Conservation (phyloP, 2,797 vertebrate genomes). For the Scarus forsteni region DNA sequence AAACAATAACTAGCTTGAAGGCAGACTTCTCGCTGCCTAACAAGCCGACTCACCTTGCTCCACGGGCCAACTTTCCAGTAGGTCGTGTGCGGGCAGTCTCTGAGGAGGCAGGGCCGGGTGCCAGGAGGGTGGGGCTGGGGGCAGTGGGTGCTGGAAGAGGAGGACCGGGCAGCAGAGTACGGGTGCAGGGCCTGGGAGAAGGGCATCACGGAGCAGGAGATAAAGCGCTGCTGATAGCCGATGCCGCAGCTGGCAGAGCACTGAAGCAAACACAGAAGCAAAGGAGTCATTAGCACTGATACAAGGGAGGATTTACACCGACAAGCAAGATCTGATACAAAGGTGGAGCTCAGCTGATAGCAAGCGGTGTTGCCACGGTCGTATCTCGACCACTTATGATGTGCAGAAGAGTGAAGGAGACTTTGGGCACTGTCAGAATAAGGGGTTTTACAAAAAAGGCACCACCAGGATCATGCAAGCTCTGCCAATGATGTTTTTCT, state of each 20-base stretch:
- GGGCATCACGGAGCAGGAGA: slow-evolving; percentile 83
- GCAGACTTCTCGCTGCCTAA: slow-evolving; percentile 25
- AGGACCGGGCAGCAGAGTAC: slow-evolving; percentile 65
- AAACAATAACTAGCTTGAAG: slow-evolving; percentile 8
- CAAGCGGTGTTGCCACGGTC: no score
- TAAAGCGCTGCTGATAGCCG: slow-evolving; percentile 84
- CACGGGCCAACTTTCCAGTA: slow-evolving; percentile 91
- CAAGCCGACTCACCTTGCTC: slow-evolving; percentile 81
- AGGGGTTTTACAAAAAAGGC: no score
- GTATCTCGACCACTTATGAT: no score
- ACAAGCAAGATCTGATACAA: slow-evolving; percentile 4
- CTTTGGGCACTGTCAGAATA: no score
- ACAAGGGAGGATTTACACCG: neutral
- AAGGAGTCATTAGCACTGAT: slow-evolving; percentile 3
- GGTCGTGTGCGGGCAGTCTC: slow-evolving; percentile 81
- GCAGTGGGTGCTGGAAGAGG: slow-evolving; percentile 80
- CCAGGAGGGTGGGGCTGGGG: slow-evolving; percentile 76
- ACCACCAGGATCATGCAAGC: no score
- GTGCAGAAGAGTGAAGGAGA: no score
- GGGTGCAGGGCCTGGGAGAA: slow-evolving; percentile 61
- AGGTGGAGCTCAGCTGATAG: neutral
- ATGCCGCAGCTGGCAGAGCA: slow-evolving; percentile 89
- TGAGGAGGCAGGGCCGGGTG: slow-evolving; percentile 82
- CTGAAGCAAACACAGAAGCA: slow-evolving; percentile 73
- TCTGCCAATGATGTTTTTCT: no score